Conservation (phyloP, 2,113 vertebrate genomes). For the Corythaixoides concolor region DNA sequence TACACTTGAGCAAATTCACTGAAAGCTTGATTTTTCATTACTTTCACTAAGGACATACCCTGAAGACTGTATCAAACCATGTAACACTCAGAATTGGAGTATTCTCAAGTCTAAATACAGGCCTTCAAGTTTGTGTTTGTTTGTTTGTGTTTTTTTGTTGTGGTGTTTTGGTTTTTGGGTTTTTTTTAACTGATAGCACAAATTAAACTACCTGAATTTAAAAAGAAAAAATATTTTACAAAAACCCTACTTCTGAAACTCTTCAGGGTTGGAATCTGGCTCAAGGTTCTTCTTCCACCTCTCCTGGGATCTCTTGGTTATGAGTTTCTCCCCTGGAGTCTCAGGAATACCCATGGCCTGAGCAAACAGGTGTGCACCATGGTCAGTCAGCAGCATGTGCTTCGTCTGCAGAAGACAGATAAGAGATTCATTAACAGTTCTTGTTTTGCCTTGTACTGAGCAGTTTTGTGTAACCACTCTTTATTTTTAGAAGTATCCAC, state of each 20-base stretch:
- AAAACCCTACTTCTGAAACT: conserved; percentile 79
- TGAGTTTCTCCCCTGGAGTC: conserved; percentile 81
- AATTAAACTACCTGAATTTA: neutral
- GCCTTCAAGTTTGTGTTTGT: neutral
- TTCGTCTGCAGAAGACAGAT: conserved; percentile 75
- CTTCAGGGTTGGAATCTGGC: conserved; percentile 73
- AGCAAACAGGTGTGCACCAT: conserved; percentile 86
- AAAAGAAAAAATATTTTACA: neutral
- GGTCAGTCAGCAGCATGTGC: conserved; percentile 85
- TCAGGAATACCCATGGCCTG: conserved; percentile 81
- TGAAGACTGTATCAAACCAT: neutral
- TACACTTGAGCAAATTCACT: neutral
- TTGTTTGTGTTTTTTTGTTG: neutral
- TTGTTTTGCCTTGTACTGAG: neutral
- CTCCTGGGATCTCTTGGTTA: conserved; percentile 83
- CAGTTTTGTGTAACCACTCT: neutral
- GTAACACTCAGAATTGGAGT: neutral
- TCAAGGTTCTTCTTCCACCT: conserved; percentile 81
- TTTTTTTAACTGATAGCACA: neutral
- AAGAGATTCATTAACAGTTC: neutral
- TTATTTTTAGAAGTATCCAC: neutral
- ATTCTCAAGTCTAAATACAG: neutral
- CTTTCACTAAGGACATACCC: neutral
- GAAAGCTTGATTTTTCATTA: neutral
- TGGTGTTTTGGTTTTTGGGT: too few relatives aligned